Evolutionary conservation across 2,888 invertebrate genomes (phyloP), one percentile per base, ranked within the genome.

Genomic region (Melinaea marsaeus): DNA sequence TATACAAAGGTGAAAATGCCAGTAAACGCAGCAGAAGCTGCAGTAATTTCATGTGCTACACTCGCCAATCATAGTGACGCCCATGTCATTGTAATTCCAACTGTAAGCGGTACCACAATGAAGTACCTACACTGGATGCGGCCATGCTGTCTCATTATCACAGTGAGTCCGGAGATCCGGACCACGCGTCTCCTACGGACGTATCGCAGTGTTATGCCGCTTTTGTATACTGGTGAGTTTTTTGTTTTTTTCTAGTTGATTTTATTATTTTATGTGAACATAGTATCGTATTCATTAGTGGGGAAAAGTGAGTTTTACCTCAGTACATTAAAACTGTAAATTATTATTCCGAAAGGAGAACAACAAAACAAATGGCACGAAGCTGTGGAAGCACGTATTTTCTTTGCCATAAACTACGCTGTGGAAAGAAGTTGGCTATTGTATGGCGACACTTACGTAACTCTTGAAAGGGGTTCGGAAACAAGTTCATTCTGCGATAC

Each of bases 101-200:
- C 94, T 0, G 94, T 94, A 4, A 87, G 89, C 4, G 92, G 92
- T 0, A 77, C 89, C 68, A 93, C 94, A 0, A 93, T 93, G 3
- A 89, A 90, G 69, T 80, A 92, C 57, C 83, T 95, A 55, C 91
- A 93, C 34, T 91, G 92, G 64, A 92, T 94, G 77, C 84, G 92
- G 54, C 94, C 95, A 0, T 86, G 92, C 33, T 93, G 93, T 71
- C 91, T 94, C 4, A 90, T 95, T 63, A 81, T 95, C 48, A 92
- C 94, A 0, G 91, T 95, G 62, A 93, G 93, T 46, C 88, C 93
- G 4, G 85, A 90, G 59, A 83, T 83, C 0, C 87, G 85, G 47
- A 89, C 92, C 2, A 92, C 93, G 0, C 84, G 94, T 47, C 91
- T 92, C 71, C 84, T 95, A 55, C 93, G 93, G 70, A 80, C 93